These are phyloP conservation scores for Gymnarchus niloticus DNA, from an alignment of 2,113 vertebrate species.

Conservation along the genomic window DNA sequence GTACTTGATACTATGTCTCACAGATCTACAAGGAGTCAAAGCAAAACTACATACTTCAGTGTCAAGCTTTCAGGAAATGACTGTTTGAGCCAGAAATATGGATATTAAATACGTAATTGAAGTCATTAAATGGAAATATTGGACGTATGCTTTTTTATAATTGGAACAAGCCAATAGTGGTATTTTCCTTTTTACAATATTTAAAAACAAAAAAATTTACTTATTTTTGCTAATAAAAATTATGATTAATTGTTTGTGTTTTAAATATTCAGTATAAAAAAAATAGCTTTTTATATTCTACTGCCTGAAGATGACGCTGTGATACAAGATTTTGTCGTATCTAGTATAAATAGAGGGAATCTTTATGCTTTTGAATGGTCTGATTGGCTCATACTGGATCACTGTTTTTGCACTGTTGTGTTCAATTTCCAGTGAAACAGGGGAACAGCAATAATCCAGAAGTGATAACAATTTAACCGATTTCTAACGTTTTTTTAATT, in stretches of 20 bases:
- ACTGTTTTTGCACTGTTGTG: background rate
- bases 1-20: no score
- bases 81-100: background rate
- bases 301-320: slow-evolving; percentile 5
- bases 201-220: background rate
- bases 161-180: background rate
- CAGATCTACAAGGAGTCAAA: no score
- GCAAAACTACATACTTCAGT: no score
- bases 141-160: background rate
- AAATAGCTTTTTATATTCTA: background rate
- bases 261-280: no score
- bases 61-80: no score
- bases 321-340: background rate
- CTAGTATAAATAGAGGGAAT: background rate
- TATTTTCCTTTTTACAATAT: background rate
- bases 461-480: background rate
- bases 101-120: background rate
- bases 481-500: background rate
- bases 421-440: background rate
- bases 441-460: background rate
- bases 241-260: no score
- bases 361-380: background rate
- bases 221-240: background rate
- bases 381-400: background rate
- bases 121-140: background rate